A percentile compares a stretch with the other conserved stretches of the same genome.
These are phyloP conservation scores for Drosophila maculinotata DNA, from an alignment of 2,888 invertebrate genomes.

Conservation along the genomic window DNA sequence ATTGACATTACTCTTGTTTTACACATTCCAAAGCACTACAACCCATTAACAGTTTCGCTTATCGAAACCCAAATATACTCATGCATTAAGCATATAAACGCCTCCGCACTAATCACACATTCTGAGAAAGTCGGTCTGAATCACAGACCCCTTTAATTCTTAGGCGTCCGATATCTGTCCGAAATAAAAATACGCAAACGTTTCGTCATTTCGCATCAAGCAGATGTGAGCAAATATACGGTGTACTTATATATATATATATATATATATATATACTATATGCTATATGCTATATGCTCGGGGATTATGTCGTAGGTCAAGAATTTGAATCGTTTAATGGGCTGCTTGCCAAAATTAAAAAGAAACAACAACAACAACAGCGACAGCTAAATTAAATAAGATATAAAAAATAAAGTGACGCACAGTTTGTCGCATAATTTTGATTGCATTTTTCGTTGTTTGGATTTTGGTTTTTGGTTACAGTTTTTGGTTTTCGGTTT, in stretches of 20 bases:
- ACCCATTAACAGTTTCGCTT: slow-evolving; percentile 17
- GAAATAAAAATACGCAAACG: slow-evolving; percentile 31
- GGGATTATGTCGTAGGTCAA: slow-evolving; percentile 60
- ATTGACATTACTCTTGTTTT: background rate
- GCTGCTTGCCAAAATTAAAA: slow-evolving; percentile 36
- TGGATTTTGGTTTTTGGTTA: slow-evolving; percentile 12
- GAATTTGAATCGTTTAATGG: slow-evolving; percentile 35
- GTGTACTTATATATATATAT: slow-evolving; percentile 6
- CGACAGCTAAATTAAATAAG: background rate
- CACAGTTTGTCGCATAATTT: slow-evolving; percentile 32
- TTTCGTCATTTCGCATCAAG: slow-evolving; percentile 52
- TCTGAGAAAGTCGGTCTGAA: slow-evolving; percentile 39
- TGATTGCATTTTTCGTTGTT: slow-evolving; percentile 26
- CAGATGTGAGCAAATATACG: slow-evolving; percentile 24
- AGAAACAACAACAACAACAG: background rate
- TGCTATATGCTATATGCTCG: slow-evolving; percentile 7
- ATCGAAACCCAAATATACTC: slow-evolving; percentile 19
- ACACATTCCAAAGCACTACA: background rate
- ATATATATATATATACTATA: slow-evolving; percentile 1
- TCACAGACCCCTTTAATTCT: slow-evolving; percentile 18
- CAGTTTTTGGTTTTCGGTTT: slow-evolving; percentile 25
- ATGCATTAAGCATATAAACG: slow-evolving; percentile 10
- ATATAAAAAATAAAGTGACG: slow-evolving; percentile 29
- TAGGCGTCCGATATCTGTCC: slow-evolving; percentile 10
- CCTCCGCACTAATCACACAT: slow-evolving; percentile 28